phyloP scores from a whole-genome alignment of 2,797 vertebrate genomes.

The Mus minutoides region DNA sequence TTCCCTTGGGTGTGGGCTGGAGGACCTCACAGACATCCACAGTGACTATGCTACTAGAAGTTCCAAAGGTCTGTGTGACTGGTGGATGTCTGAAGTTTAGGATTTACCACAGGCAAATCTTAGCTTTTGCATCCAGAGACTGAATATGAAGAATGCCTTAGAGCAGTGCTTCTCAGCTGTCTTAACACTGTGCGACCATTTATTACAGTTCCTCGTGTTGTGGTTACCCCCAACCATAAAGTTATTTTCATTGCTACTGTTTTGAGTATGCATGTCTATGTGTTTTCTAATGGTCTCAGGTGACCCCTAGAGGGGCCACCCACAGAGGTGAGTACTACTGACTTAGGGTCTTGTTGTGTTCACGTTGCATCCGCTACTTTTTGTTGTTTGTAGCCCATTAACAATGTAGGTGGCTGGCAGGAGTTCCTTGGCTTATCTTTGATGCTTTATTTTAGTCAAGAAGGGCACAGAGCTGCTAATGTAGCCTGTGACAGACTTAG shows the following conservation, averaged over 20 bases:
- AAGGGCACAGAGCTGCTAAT: not conserved
- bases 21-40: not conserved
- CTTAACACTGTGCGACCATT: not conserved
- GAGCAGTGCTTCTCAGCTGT: no score
- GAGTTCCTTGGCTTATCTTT: not conserved
- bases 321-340: not conserved
- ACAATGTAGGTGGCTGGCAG: not conserved
- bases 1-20: not conserved
- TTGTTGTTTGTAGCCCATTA: not conserved
- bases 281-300: not conserved
- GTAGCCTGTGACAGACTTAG: not conserved
- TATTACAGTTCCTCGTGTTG: no score
- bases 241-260: not conserved
- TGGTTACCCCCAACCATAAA: no score
- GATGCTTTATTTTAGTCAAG: not conserved
- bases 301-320: no score
- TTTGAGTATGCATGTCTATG: no score
- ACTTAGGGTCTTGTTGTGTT: not conserved
- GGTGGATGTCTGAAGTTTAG: not conserved
- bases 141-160: not conserved
- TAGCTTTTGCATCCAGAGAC: not conserved
- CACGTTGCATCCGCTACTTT: not conserved
- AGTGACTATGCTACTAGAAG: rapidly evolving
- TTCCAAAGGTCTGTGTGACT: not conserved
- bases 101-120: not conserved